Evolutionary conservation across 2,113 vertebrate species (phyloP).

Genomic region (Datnioides undecimradiatus): DNA sequence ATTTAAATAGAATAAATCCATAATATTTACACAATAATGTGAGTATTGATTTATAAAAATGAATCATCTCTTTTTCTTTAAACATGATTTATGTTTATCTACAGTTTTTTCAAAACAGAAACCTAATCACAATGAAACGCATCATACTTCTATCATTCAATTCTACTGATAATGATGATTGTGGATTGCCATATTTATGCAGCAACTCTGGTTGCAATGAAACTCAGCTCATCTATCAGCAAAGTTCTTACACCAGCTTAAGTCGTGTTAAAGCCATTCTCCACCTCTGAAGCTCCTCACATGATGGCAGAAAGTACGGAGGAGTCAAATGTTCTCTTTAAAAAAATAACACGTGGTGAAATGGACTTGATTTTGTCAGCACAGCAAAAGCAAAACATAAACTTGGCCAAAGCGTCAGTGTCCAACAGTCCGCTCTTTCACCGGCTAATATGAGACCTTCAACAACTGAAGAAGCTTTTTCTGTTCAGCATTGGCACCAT

Average conservation of each 20-base stretch:
- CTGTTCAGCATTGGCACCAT: conserved; percentile 54
- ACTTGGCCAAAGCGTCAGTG: conserved; percentile 56
- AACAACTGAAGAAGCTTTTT: conserved; percentile 46
- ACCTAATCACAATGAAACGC: conserved; percentile 84
- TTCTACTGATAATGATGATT: conserved; percentile 81
- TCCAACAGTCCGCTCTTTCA: conserved; percentile 56
- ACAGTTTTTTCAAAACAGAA: conserved; percentile 83
- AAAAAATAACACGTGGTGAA: conserved; percentile 52
- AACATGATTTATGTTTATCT: conserved; percentile 85
- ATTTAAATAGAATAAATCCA: conserved; percentile 86
- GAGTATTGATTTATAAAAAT: conserved; percentile 85
- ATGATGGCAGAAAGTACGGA: conserved; percentile 63
- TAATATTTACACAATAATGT: conserved; percentile 86
- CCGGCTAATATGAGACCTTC: conserved; percentile 29
- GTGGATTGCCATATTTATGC: conserved; percentile 83
- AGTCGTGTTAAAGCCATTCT: conserved; percentile 67
- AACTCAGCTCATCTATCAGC: conserved; percentile 61
- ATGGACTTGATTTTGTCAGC: conserved; percentile 70
- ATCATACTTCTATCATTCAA: conserved; percentile 83
- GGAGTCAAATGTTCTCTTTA: conserved; percentile 64
- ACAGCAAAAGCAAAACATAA: conserved; percentile 68
- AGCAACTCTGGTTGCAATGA: conserved; percentile 79
- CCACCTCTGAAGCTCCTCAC: conserved; percentile 58
- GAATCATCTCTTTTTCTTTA: conserved; percentile 81
- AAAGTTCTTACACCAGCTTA: conserved; percentile 69